Evolutionary conservation across 2,888 invertebrate genomes (phyloP).

Genomic region (Amiota minor): DNA sequence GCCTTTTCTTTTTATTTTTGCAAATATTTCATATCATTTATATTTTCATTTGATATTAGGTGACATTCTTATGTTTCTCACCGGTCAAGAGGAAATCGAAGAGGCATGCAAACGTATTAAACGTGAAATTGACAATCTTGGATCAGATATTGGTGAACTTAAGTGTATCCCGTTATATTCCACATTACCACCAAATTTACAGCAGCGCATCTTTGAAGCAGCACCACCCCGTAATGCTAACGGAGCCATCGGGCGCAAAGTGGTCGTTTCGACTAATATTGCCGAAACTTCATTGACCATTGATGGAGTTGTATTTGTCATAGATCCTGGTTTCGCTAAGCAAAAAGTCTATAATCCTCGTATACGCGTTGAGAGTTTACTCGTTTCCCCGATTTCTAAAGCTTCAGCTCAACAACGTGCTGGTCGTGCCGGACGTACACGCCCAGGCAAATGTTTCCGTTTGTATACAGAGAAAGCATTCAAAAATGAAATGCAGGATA

Average conservation of each 20-base stretch:
- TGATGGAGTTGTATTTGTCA: slow-evolving; percentile 99
- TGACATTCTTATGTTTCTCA: slow-evolving; percentile 93
- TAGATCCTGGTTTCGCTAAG: slow-evolving; percentile 99
- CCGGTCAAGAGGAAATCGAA: slow-evolving; percentile 95
- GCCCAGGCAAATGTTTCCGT: slow-evolving; percentile 98
- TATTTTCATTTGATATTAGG: slow-evolving; percentile 74
- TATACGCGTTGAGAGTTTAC: slow-evolving; percentile 93
- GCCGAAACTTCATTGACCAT: slow-evolving; percentile 99
- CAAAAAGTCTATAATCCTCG: slow-evolving; percentile 88
- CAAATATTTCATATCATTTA: neutral
- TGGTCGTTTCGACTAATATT: slow-evolving; percentile 98
- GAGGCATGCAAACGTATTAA: slow-evolving; percentile 98
- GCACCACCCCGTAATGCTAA: slow-evolving; percentile 92
- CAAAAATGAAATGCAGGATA: slow-evolving; percentile 98
- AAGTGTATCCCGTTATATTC: slow-evolving; percentile 99
- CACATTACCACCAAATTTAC: slow-evolving; percentile 96
- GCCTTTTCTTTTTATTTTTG: neutral
- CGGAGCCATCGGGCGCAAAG: slow-evolving; percentile 91
- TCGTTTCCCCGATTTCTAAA: slow-evolving; percentile 99
- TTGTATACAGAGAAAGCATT: slow-evolving; percentile 96
- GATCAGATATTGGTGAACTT: slow-evolving; percentile 96
- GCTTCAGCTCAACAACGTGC: slow-evolving; percentile 99
- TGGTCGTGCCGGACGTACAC: slow-evolving; percentile 97
- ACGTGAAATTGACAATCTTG: slow-evolving; percentile 95
- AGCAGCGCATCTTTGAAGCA: slow-evolving; percentile 97